Base-by-base conservation (phyloP, 2,888 invertebrate species). In the Spialia ferax region DNA sequence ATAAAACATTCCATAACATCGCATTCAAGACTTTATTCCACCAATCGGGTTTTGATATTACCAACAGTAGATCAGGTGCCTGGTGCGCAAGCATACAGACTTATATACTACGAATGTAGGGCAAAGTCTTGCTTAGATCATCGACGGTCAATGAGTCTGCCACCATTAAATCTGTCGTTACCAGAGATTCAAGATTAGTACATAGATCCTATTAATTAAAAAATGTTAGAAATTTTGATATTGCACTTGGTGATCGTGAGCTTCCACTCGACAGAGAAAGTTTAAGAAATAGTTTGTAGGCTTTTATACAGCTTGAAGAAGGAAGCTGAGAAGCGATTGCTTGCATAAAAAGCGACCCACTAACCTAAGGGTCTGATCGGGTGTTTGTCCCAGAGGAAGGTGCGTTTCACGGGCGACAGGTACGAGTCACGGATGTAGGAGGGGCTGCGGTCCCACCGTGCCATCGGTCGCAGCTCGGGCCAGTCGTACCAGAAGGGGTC, bases 401-500 rank as follows among this genome's bases (percentile, higher is more conserved):
- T 96, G 94, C 97, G 97, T 95, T 97, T 98, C 89, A 98, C 95
- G 72, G 98, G 98, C 85, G 97, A 98, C 91, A 98, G 96, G 94
- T 96, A 98, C 84, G 97, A 97, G 94, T 97, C 97, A 78, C 98
- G 95, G 86, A 97, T 95, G 94, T 96, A 96, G 88, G 96, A 97
- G 72, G 97, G 96, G 87, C 96, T 95, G 87, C 94, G 95, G 88
- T 96, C 95, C 95, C 95, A 95, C 80, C 95, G 95, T 73, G 96
- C 95, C 89, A 96, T 94, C 75, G 98, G 98, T 87, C 95, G 95
- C 89, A 97, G 95, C 90, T 96, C 96, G 78, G 97, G 97, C 91
- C 97, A 92, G 91, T 96, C 96, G 95, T 96, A 96, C 98, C 97
- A 98, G 96, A 97, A 98, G 81, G 97, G 97, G 94, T 98, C 97